Evolutionary conservation across 2,113 vertebrate species (phyloP), one percentile per base, ranked within the genome.

Genomic region (Myocastor coypus): DNA sequence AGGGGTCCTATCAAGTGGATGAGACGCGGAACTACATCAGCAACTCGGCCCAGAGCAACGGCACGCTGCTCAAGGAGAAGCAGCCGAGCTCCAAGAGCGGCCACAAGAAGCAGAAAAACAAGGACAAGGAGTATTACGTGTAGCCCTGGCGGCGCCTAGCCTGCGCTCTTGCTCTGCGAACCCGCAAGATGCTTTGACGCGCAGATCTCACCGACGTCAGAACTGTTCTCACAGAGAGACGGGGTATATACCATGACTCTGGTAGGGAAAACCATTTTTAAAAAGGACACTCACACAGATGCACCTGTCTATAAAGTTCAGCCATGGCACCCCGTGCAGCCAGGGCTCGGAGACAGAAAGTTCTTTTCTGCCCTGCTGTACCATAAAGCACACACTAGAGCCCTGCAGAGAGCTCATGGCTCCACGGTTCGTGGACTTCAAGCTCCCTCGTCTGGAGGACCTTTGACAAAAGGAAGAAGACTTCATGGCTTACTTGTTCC

Each of bases 1-100:
- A 99, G 98, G 99, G 99, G 98, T 99, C 99, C 98, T 99, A 99
- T 98, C 99, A 99, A 98, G 99, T 99, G 99, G 99, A 99, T 92
- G 99, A 99, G 99, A 99, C 99, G 97, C 98, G 99, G 97, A 99
- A 99, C 98, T 99, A 99, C 99, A 99, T 99, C 99, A 99, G 99
- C 99, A 99, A 99, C 99, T 99, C 99, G 5, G 99, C 99, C 98
- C 99, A 99, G 99, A 99, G 99, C 98, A 99, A 99, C 85, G 99
- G 99, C 97, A 99, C 99, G 88, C 99, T 99, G 95, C 91, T 99
- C 98, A 99, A 99, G 98, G 99, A 99, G 98, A 99, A 99, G 98
- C 99, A 99, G 97, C 99, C 99, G 98, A 99, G 99, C 98, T 98
- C 99, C n/a, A 99, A 99, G 98, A 98, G 99, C 94, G 98, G 99